Evolutionary conservation across 2,888 invertebrate genomes (phyloP).

Genomic region (Tolmerus cingulatus): DNA sequence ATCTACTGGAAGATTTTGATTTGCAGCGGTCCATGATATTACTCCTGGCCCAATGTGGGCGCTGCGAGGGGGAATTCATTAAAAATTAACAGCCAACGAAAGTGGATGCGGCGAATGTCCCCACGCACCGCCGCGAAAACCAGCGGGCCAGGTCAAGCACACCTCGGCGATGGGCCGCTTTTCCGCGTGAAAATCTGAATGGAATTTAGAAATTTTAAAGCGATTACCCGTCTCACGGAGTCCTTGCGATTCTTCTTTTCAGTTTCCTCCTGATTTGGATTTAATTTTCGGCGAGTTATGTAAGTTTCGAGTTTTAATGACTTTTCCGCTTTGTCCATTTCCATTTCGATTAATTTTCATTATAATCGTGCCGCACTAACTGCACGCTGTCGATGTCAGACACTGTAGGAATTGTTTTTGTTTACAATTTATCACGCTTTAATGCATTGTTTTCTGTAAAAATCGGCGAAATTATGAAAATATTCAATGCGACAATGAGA

Average conservation of each 20-base stretch:
- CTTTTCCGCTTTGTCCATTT: conserved; percentile 41
- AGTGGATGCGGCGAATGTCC: neutral
- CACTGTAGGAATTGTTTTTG: neutral
- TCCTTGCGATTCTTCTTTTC: conserved; percentile 61
- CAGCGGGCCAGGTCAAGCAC: neutral
- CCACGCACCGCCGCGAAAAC: neutral
- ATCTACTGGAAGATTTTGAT: neutral
- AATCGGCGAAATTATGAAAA: neutral
- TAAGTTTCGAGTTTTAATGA: conserved; percentile 54
- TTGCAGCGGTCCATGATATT: neutral
- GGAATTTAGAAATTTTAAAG: neutral
- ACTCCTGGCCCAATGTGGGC: neutral
- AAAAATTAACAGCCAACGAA: neutral
- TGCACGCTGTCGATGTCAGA: neutral
- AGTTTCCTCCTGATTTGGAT: conserved; percentile 59
- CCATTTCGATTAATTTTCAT: conserved; percentile 16
- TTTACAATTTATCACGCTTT: neutral
- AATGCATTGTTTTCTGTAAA: neutral
- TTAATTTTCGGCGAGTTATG: conserved; percentile 60
- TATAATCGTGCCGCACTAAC: neutral
- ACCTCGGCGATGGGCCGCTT: neutral
- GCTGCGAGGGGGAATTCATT: neutral
- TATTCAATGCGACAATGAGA: neutral
- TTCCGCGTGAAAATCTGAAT: neutral
- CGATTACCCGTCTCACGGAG: conserved; percentile 57